These are phyloP conservation scores for Drosophila nigricruria DNA, from an alignment of 2,888 invertebrate genomes.

Conservation along the genomic window DNA sequence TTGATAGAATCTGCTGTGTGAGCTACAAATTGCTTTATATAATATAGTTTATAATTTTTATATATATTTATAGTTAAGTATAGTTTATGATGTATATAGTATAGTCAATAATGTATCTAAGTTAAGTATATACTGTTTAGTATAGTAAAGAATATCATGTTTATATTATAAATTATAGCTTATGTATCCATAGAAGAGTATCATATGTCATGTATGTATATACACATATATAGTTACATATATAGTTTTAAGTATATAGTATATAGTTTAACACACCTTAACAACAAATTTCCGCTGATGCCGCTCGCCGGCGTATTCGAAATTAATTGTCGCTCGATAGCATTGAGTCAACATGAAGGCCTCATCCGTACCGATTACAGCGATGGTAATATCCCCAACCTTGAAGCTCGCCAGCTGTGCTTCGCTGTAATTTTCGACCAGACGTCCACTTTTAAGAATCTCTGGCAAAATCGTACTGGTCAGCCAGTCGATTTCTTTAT, in stretches of 20 bases:
- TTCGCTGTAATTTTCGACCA: conserved; percentile 44
- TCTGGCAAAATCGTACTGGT: conserved; percentile 55
- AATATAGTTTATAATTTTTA: background rate
- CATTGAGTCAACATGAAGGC: conserved; percentile 82
- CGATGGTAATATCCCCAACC: conserved; percentile 59
- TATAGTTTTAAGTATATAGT: background rate
- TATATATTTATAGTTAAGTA: background rate
- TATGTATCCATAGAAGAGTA: too few relatives aligned
- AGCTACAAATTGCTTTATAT: background rate
- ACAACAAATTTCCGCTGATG: conserved; percentile 61
- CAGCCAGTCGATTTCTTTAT: conserved; percentile 70
- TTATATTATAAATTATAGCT: background rate
- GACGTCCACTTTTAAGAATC: conserved; percentile 58
- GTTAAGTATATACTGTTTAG: too few relatives aligned
- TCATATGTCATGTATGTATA: too few relatives aligned
- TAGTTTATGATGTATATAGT: background rate
- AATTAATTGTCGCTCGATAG: conserved; percentile 69
- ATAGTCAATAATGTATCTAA: background rate
- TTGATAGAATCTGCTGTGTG: background rate
- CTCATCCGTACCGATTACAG: conserved; percentile 70
- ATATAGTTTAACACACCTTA: conserved; percentile 66
- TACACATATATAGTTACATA: background rate
- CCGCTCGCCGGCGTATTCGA: conserved; percentile 53
- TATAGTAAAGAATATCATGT: background rate
- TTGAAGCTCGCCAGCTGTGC: conserved; percentile 43